phyloP scores from a whole-genome alignment of 2,797 vertebrate species.

The Nasua narica region DNA sequence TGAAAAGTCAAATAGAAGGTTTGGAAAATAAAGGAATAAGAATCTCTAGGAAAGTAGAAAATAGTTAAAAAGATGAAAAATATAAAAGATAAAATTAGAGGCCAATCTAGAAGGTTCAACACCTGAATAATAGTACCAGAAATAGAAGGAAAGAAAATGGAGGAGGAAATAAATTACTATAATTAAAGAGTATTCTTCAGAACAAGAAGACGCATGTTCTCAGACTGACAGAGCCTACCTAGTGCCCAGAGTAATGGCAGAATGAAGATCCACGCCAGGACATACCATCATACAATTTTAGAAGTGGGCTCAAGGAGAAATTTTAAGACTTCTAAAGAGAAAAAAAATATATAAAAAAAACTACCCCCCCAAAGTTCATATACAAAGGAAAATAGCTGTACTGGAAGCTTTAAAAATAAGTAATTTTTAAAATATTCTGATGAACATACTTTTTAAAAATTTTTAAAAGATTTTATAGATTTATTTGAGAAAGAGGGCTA shows the following conservation, averaged over 20 bases:
- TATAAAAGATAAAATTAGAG: background rate
- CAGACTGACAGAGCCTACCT: background rate
- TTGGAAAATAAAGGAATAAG: background rate
- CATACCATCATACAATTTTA: background rate
- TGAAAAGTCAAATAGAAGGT: background rate
- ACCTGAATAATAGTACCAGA: background rate
- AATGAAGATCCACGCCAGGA: background rate
- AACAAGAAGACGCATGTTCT: background rate
- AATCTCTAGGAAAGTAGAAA: background rate
- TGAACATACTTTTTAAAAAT: background rate
- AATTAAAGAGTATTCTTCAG: background rate
- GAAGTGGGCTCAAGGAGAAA: background rate
- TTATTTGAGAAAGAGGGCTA: too few relatives aligned
- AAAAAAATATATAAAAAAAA: background rate
- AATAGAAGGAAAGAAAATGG: background rate
- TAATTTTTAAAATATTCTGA: background rate
- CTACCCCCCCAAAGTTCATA: background rate
- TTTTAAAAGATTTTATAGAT: too few relatives aligned
- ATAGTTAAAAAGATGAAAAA: background rate
- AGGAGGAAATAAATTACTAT: background rate
- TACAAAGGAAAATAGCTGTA: background rate
- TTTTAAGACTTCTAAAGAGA: background rate
- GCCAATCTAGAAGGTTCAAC: background rate
- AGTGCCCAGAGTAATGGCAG: background rate
- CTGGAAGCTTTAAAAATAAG: background rate